These are phyloP conservation scores for Periophthalmus modestus DNA, from an alignment of 2,113 vertebrate genomes.

Conservation along the genomic window DNA sequence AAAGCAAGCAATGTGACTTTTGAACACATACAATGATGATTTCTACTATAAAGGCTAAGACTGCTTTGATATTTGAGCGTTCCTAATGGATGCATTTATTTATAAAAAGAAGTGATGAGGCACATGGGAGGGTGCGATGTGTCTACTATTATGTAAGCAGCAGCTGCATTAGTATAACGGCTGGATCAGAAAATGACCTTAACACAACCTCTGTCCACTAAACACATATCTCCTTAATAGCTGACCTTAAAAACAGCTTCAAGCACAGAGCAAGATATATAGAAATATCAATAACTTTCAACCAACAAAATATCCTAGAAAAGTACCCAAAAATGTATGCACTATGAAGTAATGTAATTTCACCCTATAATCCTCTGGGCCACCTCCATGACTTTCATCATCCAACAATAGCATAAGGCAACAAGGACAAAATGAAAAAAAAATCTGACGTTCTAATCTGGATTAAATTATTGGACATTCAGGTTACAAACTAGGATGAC, in stretches of 20 bases:
- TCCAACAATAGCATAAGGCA: slow-evolving; percentile 50
- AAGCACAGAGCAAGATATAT: slow-evolving; percentile 25
- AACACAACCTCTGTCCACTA: slow-evolving; percentile 16
- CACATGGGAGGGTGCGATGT: slow-evolving; percentile 1
- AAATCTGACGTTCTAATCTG: slow-evolving; percentile 65
- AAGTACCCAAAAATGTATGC: neutral
- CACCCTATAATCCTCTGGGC: slow-evolving; percentile 39
- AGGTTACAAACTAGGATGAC: slow-evolving; percentile 38
- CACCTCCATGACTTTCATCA: slow-evolving; percentile 31
- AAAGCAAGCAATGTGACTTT: slow-evolving; percentile 52
- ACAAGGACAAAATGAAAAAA: slow-evolving; percentile 51
- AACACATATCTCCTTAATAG: slow-evolving; percentile 29
- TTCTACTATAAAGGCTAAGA: slow-evolving; percentile 36
- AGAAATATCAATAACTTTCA: slow-evolving; percentile 27
- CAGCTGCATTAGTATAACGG: slow-evolving; percentile 52
- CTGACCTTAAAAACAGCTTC: slow-evolving; percentile 12
- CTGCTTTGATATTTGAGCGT: slow-evolving; percentile 38
- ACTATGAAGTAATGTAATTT: slow-evolving; percentile 6
- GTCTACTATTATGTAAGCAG: slow-evolving; percentile 51
- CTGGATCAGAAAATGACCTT: slow-evolving; percentile 53
- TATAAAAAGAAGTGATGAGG: slow-evolving; percentile 11
- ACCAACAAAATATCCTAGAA: neutral
- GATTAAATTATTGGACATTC: slow-evolving; percentile 69
- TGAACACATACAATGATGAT: slow-evolving; percentile 38
- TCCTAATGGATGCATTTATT: slow-evolving; percentile 14